Base-by-base conservation (phyloP, 2,113 vertebrate genomes). In the Caranx ignobilis region DNA sequence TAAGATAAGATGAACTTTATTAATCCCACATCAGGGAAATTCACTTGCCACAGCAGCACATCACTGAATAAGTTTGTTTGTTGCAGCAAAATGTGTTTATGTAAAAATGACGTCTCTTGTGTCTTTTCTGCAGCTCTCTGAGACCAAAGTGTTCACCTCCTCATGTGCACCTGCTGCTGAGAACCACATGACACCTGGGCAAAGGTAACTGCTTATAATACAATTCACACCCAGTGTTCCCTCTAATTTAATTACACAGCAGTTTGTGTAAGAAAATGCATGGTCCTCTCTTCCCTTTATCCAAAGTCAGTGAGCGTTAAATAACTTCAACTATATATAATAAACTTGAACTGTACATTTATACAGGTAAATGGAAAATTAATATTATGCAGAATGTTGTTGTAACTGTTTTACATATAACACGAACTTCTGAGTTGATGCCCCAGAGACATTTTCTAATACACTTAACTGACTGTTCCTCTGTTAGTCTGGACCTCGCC, bases 61-160 rank as follows among this genome's bases (percentile, higher is more conserved):
- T 26, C 32, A n/a, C 31, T 47, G 18, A 9, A 66, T 6, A 35
- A 32, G 32, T 26, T 19, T 32, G 31, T 37, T 4, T 26, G 7
- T 72, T 13, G 37, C 66, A 64, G 35, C 7, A 10, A 12, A 57
- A 19, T 56, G 12, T n/a, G 56, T 12, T 47, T 10, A 3, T 71
- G 34, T 34, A 5, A 82, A 13, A 26, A 15, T 11, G 43, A 2
- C 66, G 4, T 60, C 2, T 67, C 6, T n/a, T 65, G 15, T 57
- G 3, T 52, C 31, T 61, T 35, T 55, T 10, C 79, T 88, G 71
- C 85, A 99, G 97, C 96, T 99, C 90, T 96, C 97, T 12, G 98
- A 99, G 95, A 97, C 97, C 52, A 99, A 99, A 92, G 97, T 99
- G 32, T 99, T 99, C 84, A 99, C 97, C 15, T 95, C 98, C 26